Base-by-base conservation (phyloP, 2,797 vertebrate genomes). In the Mormyrops attenuatus region DNA sequence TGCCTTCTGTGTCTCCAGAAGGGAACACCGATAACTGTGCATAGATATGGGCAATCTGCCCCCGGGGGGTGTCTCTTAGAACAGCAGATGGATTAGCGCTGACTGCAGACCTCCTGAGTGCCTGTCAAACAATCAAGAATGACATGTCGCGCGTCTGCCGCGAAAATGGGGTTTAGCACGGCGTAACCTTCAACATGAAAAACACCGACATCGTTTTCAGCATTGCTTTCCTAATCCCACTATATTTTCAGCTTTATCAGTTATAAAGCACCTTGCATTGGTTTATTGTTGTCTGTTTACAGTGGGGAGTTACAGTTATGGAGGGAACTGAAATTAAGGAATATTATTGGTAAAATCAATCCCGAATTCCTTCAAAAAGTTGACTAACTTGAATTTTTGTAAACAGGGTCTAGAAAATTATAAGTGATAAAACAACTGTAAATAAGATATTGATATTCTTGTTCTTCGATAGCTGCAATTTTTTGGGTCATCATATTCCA, bases 11-110 rank as follows among this genome's bases (percentile, higher is more conserved):
- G 85, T 69, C 49, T 89, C 49, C 60, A 66, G 13, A 30, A 82
- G 80, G 34, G 34, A 60, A 87, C 55, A 85, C 77, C 87, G 77
- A 85, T 73, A 50, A 38, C 73, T 90, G 87, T 38, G 90, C 82
- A 15, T 13, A 55, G 34, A 87, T 52, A 50, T 17, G 38, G 82
- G 82, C 41, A 44, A 82, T 15, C 88, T 85, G 13, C 50, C 7
- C 41, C 73, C n/a, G n/a, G n/a, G 44, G 30, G 8, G 49, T 82
- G 69, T 92, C 89, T 90, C 89, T 91, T 89, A 80, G 73, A 20
- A 41, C 85, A 87, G 53, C 9, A 85, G 44, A 52, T 57, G 30
- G 53, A 87, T 87, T 57, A 57, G 34, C 7, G 34, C 53, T 44
- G 17, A 57, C 30, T 50, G 50, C 52, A 55, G 52, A 41, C 85